These are phyloP conservation scores for Uria lomvia DNA, from an alignment of 2,113 vertebrate genomes.

Conservation along the genomic window DNA sequence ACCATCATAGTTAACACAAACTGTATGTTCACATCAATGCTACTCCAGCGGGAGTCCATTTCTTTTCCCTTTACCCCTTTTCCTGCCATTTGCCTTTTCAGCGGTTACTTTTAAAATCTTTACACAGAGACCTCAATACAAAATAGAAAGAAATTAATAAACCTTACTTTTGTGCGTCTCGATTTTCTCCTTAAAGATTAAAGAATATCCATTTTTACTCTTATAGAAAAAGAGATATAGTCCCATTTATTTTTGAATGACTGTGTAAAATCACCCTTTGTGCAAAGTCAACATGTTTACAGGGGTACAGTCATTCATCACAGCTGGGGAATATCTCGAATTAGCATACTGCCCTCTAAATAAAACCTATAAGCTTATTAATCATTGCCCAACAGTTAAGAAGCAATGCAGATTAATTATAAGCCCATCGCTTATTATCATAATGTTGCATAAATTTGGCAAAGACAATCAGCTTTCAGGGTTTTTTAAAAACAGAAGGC, in stretches of 20 bases:
- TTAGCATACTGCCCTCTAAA: slow-evolving; percentile 29
- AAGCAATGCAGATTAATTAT: slow-evolving; percentile 60
- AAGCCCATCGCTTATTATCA: slow-evolving; percentile 40
- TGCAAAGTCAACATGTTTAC: slow-evolving; percentile 4
- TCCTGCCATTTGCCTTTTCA: background rate
- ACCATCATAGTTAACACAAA: background rate
- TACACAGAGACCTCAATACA: background rate
- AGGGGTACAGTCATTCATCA: background rate
- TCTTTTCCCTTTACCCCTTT: background rate
- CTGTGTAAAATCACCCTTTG: slow-evolving; percentile 14
- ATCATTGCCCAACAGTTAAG: slow-evolving; percentile 54
- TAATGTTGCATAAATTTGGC: slow-evolving; percentile 38
- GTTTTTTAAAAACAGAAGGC: slow-evolving; percentile 57
- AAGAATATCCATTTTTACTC: background rate
- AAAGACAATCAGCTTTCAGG: slow-evolving; percentile 13
- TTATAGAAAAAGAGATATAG: background rate
- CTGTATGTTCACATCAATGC: background rate
- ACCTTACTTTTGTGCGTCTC: background rate
- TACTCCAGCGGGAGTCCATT: background rate
- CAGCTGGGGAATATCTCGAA: background rate
- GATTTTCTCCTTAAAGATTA: background rate
- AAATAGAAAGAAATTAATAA: background rate
- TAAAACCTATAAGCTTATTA: slow-evolving; percentile 34
- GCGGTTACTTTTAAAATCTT: background rate
- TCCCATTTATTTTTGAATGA: background rate